phyloP scores from a whole-genome alignment of 2,797 vertebrate species.

The Sorex maritimensis region DNA sequence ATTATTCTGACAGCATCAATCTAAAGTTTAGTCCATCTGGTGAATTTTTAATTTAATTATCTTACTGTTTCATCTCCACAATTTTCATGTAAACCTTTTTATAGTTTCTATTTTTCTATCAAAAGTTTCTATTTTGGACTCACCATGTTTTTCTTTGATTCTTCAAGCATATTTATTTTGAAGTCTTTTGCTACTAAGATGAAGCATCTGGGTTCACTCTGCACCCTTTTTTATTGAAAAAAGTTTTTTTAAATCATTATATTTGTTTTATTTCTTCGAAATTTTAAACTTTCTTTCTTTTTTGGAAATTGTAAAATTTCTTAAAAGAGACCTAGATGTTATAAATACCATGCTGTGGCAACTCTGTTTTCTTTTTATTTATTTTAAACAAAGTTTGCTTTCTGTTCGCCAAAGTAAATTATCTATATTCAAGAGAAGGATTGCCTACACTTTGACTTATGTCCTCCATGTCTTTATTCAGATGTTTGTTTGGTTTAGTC shows the following conservation, averaged over 20 bases:
- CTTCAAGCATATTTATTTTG: slow-evolving; percentile 19
- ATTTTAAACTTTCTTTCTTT: not conserved
- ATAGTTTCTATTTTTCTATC: not conserved
- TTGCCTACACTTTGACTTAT: not conserved
- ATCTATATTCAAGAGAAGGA: not conserved
- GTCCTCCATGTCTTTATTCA: not conserved
- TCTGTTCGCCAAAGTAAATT: slow-evolving; percentile 6
- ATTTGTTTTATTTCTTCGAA: not conserved
- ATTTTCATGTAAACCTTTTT: not conserved
- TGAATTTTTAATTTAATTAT: not conserved
- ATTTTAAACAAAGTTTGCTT: not conserved
- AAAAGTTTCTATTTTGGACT: not conserved
- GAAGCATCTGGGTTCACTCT: not conserved
- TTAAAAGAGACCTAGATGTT: not conserved
- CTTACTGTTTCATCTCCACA: not conserved
- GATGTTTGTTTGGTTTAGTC: slow-evolving; percentile 6
- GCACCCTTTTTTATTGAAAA: not conserved
- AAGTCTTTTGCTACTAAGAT: not conserved
- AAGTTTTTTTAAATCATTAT: not conserved
- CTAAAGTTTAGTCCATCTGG: not conserved
- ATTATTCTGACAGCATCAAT: not conserved
- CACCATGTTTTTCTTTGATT: not conserved
- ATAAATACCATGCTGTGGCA: not conserved
- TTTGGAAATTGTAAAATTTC: not conserved
- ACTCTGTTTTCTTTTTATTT: not conserved